These are phyloP conservation scores for Pygoscelis antarcticus DNA, from an alignment of 2,113 vertebrate species.

Conservation along the genomic window DNA sequence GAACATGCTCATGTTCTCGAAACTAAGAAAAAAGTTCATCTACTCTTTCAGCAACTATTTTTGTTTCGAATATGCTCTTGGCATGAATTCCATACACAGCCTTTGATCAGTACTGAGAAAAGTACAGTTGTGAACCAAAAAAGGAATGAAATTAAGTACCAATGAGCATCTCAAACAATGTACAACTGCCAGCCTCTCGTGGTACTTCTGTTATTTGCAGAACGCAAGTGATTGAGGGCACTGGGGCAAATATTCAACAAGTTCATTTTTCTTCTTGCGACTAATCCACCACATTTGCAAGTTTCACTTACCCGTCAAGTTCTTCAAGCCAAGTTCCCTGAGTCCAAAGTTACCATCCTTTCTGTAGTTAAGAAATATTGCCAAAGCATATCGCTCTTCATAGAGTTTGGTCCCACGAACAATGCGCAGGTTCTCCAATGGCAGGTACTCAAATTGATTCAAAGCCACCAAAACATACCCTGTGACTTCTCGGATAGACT, in stretches of 20 bases:
- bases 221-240: neutral
- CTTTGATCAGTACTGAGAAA: neutral
- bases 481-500: constrained; percentile 97
- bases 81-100: neutral
- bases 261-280: neutral
- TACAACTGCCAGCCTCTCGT: neutral
- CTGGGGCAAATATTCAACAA: neutral
- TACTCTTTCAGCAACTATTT: neutral
- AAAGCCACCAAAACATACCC: constrained; percentile 96
- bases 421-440: constrained; percentile 94
- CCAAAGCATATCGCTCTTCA: constrained; percentile 89
- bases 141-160: neutral
- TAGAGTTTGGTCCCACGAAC: constrained; percentile 94
- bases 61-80: neutral
- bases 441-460: constrained; percentile 95
- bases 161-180: neutral
- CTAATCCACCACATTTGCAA: neutral
- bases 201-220: neutral
- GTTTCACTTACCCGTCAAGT: constrained; percentile 86
- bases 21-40: neutral
- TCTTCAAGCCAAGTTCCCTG: constrained; percentile 91
- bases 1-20: neutral
- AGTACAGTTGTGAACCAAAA: neutral
- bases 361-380: constrained; percentile 97
- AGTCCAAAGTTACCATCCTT: constrained; percentile 91